These are phyloP conservation scores for Patella caerulea DNA, from an alignment of 2,888 invertebrate species.

Conservation along the genomic window DNA sequence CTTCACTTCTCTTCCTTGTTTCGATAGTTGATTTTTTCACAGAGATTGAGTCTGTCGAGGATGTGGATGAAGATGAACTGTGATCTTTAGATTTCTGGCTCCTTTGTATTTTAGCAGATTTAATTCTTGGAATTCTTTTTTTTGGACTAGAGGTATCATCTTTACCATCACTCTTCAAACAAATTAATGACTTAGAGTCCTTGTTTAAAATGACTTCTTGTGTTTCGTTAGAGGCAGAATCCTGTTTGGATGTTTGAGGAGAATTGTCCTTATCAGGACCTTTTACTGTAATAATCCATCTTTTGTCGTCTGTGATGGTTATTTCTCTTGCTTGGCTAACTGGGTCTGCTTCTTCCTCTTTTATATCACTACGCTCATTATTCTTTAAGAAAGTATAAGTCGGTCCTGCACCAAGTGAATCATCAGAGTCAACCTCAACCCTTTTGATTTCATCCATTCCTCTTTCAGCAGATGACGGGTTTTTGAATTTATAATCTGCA, in stretches of 20 bases:
- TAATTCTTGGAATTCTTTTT: not conserved
- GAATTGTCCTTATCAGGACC: not conserved
- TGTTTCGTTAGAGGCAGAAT: not conserved
- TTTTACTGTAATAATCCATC: not conserved
- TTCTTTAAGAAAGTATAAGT: not conserved
- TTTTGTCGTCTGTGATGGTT: not conserved
- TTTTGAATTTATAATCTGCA: not conserved
- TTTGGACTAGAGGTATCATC: not conserved
- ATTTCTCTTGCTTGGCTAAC: not conserved
- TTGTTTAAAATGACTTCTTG: slow-evolving; percentile 1
- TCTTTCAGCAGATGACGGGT: not conserved
- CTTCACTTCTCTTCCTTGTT: too few relatives aligned
- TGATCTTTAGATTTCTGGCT: not conserved
- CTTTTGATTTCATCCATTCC: not conserved
- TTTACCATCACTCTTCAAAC: not conserved
- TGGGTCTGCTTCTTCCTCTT: not conserved
- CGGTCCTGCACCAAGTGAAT: not conserved
- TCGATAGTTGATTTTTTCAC: not conserved
- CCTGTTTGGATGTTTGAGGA: not conserved
- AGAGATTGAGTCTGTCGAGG: not conserved
- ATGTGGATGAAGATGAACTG: not conserved
- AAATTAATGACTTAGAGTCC: not conserved
- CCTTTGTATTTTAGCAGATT: too few relatives aligned
- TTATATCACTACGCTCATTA: not conserved
- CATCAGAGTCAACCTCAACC: too few relatives aligned